Percentiles rank a stretch among this genome's conserved stretches.
These are phyloP conservation scores for Dallia pectoralis DNA, from an alignment of 2,797 vertebrate genomes.

Conservation along the genomic window DNA sequence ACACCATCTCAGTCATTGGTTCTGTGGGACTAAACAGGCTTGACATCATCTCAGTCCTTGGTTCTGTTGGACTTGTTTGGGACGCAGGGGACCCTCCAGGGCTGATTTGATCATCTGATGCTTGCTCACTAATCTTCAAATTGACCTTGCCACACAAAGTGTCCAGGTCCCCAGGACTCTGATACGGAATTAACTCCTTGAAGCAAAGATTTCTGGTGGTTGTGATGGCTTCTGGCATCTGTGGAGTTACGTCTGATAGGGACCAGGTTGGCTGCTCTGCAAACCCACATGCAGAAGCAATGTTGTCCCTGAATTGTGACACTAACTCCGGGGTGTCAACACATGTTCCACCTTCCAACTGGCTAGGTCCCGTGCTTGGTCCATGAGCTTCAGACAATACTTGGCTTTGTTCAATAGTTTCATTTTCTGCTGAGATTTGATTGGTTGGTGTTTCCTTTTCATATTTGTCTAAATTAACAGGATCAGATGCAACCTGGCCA, in stretches of 20 bases:
- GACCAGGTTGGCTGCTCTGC: constrained; percentile 48
- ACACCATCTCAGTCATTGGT: too few relatives aligned
- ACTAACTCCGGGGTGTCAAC: constrained; percentile 26
- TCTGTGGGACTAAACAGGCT: too few relatives aligned
- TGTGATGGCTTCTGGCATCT: constrained; percentile 53
- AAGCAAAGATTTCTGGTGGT: constrained; percentile 57
- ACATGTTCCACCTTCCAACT: constrained; percentile 26
- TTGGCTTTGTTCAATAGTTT: constrained; percentile 23
- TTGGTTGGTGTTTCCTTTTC: not conserved
- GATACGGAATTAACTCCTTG: constrained; percentile 45
- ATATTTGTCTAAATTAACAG: constrained; percentile 2
- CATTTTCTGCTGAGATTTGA: not conserved
- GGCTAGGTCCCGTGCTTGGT: constrained; percentile 20
- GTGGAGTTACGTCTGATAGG: constrained; percentile 51
- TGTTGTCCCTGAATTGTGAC: constrained; percentile 27
- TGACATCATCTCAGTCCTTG: too few relatives aligned
- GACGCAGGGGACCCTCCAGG: constrained; percentile 22
- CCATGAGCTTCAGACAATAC: constrained; percentile 23
- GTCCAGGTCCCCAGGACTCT: constrained; percentile 18
- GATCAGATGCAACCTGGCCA: constrained; percentile 6
- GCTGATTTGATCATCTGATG: constrained; percentile 42
- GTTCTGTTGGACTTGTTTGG: constrained; percentile 6
- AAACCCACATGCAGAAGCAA: constrained; percentile 23
- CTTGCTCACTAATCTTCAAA: constrained; percentile 13
- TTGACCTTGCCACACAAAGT: constrained; percentile 34